A percentile compares a stretch with the other conserved stretches of the same genome.
Evolutionary conservation across 92 coral and sea anemone genomes (phyloP).

Genomic region (Heteractis magnifica): DNA sequence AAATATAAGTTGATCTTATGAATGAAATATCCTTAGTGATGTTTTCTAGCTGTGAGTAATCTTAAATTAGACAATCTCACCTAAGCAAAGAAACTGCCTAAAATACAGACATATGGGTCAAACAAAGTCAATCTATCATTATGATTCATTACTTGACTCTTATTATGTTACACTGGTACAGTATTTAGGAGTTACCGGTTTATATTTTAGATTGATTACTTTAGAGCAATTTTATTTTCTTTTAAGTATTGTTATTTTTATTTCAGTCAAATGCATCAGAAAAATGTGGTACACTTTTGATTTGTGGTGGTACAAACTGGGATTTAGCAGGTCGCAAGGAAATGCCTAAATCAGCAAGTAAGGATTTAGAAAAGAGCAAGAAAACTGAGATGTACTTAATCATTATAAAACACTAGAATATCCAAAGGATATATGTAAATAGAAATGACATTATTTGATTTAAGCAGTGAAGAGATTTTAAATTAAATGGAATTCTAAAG

Average conservation of each 20-base stretch:
- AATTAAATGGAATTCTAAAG: neutral
- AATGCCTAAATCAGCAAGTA: conserved; percentile 75
- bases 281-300: conserved; percentile 62
- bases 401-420: too few relatives aligned
- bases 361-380: neutral
- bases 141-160: neutral
- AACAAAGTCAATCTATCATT: neutral
- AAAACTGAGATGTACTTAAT: neutral
- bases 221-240: too few relatives aligned
- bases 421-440: too few relatives aligned
- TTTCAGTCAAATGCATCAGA: conserved; percentile 25
- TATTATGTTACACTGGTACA: too few relatives aligned
- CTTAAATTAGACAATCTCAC: neutral
- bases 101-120: neutral
- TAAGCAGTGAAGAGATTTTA: neutral
- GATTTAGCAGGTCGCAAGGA: conserved; percentile 82
- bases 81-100: neutral
- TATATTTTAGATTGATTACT: too few relatives aligned
- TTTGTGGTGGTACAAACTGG: conserved; percentile 89
- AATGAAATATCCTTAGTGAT: neutral
- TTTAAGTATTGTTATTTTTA: neutral
- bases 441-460: neutral
- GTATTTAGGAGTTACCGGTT: too few relatives aligned
- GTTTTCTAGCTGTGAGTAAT: neutral
- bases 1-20: too few relatives aligned